Evolutionary conservation across 1,140 invertebrate genomes (phyloP), one percentile per base, ranked within the genome.

Genomic region (Diploscapter pachys): DNA sequence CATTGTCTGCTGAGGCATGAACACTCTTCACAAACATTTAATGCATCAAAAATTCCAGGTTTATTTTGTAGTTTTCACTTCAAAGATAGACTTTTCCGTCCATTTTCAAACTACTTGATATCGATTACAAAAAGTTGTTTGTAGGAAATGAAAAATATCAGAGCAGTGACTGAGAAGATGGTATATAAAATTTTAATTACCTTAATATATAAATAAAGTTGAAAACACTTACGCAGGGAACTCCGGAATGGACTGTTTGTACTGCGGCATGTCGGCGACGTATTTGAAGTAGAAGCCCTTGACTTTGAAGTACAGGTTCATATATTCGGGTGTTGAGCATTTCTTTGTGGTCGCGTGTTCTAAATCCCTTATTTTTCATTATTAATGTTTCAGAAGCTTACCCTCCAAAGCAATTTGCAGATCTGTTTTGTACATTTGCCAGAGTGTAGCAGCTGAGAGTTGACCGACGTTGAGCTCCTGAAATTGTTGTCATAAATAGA

Each of bases 271-370:
- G 85, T 98, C 95, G 85, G 93, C 93, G n/a, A 99, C 94, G 88
- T 98, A 99, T 85, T 97, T 96, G 79, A 93, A 95, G 87, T 99
- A 95, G 68, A 99, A 89, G 93, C 95, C 97, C 89, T 99, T 99
- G 8, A 63, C 77, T 52, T 78, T 78, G 88, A 99, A 99, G 87
- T 99, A 96, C 5, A 99, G 89, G 87, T 99, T 99, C 94, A 99
- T 99, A 86, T 98, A 99, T 65, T 93, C 94, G 57, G 95, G 96
- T 83, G 94, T 97, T 88, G 96, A 97, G 89, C 96, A 98, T 2
- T 93, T 89, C 71, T 95, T 89, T 84, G 94, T 92, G 82, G 94
- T 92, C 86, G 98, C 95, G 86, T 99, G 96, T 86, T 99, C 97
- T 89, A 80, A 55, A 82, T 85, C 83, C 59, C 71, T 6, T 72